A percentile compares a stretch with the other conserved stretches of the same genome.
phyloP scores from a whole-genome alignment of 30 jellyfish, hydroid and myxozoan species.

The Aurelia sp. region DNA sequence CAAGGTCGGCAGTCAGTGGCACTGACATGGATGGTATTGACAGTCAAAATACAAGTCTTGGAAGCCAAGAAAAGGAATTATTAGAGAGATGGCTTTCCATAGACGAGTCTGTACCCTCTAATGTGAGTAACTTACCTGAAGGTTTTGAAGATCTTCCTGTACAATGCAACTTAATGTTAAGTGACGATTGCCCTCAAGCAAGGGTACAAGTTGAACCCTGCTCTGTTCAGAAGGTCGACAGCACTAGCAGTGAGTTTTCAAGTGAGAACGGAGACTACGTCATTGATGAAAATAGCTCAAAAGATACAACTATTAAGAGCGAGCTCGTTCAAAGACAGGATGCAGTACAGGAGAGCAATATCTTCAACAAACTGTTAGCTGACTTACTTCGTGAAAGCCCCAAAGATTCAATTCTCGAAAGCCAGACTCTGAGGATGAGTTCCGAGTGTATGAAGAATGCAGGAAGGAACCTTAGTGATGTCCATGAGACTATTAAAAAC shows the following conservation, averaged over 20 bases:
- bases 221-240: neutral
- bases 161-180: neutral
- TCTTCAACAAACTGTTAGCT: conserved; percentile 5
- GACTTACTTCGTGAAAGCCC: conserved; percentile 3
- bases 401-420: neutral
- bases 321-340: neutral
- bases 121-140: neutral
- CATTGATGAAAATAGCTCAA: neutral
- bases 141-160: conserved; percentile 11
- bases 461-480: no score
- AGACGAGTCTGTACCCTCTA: neutral
- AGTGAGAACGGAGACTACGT: neutral
- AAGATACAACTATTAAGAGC: neutral
- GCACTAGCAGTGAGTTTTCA: neutral
- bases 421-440: no score
- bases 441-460: no score
- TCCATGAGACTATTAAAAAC: no score
- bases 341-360: neutral
- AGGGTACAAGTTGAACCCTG: neutral
- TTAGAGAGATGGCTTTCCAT: neutral
- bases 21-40: no score
- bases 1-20: no score
- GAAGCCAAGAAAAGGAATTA: neutral
- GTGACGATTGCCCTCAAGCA: neutral
- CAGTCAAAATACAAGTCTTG: neutral